These are phyloP conservation scores for Sus cebifrons DNA, from an alignment of 2,797 vertebrate species.

Conservation along the genomic window DNA sequence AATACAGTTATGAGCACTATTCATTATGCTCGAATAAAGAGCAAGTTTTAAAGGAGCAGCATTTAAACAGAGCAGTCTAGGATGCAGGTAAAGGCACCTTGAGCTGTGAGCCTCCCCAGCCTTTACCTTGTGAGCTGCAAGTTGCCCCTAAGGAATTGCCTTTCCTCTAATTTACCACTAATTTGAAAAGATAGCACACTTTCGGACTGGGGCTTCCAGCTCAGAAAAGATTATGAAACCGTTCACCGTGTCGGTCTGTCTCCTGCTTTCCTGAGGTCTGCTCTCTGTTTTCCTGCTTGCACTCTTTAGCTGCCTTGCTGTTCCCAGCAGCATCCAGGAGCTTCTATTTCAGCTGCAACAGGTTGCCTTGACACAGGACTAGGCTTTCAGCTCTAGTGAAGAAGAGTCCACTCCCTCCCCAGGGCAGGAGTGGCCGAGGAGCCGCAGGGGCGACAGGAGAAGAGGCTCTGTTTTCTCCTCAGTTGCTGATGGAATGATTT, in stretches of 20 bases:
- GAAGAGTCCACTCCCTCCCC: neutral
- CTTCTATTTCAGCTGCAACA: slow-evolving; percentile 15
- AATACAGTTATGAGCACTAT: neutral
- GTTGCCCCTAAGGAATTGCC: neutral
- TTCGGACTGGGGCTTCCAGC: neutral
- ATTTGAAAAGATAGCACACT: slow-evolving; percentile 1
- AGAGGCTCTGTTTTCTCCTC: neutral
- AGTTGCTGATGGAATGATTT: neutral
- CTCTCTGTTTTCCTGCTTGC: slow-evolving; percentile 35
- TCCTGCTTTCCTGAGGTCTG: neutral
- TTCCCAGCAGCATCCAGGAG: neutral
- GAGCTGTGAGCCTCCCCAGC: neutral
- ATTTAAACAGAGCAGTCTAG: slow-evolving; percentile 13
- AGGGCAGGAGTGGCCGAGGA: slow-evolving; percentile 6
- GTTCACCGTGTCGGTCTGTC: neutral
- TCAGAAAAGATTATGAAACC: slow-evolving; percentile 21
- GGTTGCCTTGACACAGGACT: slow-evolving; percentile 64
- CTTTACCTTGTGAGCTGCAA: slow-evolving; percentile 1
- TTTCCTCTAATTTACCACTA: slow-evolving; percentile 21
- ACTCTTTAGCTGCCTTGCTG: slow-evolving; percentile 12
- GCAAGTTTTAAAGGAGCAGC: neutral
- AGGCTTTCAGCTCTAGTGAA: slow-evolving; percentile 69
- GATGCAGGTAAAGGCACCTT: neutral
- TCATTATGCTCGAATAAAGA: slow-evolving; percentile 35
- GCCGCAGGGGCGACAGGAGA: slow-evolving; percentile 3